Evolutionary conservation across 64 coral and sea anemone genomes (phyloP).

Genomic region (Stichodactyla helianthus): DNA sequence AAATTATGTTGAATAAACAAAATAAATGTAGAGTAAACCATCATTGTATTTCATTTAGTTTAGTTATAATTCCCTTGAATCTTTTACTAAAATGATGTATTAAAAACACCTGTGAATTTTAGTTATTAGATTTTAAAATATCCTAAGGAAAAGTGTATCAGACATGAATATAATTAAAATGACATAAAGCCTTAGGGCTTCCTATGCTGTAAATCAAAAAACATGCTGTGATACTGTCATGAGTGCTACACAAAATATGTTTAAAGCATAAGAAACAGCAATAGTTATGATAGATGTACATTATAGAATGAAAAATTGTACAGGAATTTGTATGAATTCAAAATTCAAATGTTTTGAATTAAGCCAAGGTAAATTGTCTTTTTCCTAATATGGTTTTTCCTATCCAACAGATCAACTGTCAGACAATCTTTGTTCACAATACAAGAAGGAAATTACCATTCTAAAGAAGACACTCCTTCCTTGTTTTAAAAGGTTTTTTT

Average conservation of each 20-base stretch:
- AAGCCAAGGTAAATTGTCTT: not conserved
- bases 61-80: too few species aligned
- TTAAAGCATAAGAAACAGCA: too few species aligned
- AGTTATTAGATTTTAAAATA: too few species aligned
- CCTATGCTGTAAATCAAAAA: not conserved
- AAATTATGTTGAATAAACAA: too few species aligned
- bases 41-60: too few species aligned
- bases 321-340: not conserved
- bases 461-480: not conserved
- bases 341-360: not conserved
- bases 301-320: not conserved
- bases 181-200: not conserved
- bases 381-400: constrained; percentile 3
- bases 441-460: not conserved
- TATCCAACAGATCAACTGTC: not conserved
- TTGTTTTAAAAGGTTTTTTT: not conserved
- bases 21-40: too few species aligned
- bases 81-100: too few species aligned
- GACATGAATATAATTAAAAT: not conserved
- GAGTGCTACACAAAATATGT: not conserved
- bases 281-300: too few species aligned
- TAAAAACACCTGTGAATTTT: too few species aligned
- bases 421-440: not conserved
- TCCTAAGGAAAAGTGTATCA: too few species aligned
- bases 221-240: not conserved